Conservation (phyloP, 2,797 vertebrate genomes). For the Bradypodion pumilum region DNA sequence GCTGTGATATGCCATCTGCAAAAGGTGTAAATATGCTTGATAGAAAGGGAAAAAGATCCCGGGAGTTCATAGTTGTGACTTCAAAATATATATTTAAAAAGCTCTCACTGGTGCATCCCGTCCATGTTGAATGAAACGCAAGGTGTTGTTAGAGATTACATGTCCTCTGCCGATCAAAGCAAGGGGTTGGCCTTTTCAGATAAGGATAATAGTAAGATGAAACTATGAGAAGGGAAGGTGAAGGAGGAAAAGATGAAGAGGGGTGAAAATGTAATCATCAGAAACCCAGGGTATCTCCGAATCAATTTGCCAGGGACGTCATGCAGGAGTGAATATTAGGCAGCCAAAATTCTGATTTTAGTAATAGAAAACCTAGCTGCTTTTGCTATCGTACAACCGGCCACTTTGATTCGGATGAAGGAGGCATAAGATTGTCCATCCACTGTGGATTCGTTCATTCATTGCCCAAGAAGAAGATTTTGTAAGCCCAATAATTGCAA, state of each 20-base stretch:
- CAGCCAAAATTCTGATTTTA: neutral
- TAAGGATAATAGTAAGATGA: constrained; percentile 46
- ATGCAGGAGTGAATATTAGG: accelerated
- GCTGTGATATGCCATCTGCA: neutral
- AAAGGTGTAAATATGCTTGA: neutral
- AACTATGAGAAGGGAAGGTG: neutral
- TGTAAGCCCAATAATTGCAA: too few species aligned
- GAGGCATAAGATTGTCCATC: neutral
- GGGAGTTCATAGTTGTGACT: constrained; percentile 16
- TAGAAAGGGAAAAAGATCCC: neutral
- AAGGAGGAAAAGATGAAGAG: neutral
- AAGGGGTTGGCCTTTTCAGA: constrained; percentile 34
- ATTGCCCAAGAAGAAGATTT: neutral
- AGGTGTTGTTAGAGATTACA: constrained; percentile 59
- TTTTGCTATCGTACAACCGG: neutral
- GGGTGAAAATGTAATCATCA: constrained; percentile 17
- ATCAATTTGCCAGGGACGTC: neutral
- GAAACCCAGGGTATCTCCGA: neutral
- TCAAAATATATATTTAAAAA: neutral
- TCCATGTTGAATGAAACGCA: constrained; percentile 35
- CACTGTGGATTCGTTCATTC: neutral
- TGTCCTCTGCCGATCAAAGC: constrained; percentile 45
- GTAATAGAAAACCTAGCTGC: neutral
- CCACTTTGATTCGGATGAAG: neutral
- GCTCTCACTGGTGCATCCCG: constrained; percentile 1